These are phyloP conservation scores for Lucilia sericata DNA, from an alignment of 1,140 invertebrate genomes.

Conservation along the genomic window DNA sequence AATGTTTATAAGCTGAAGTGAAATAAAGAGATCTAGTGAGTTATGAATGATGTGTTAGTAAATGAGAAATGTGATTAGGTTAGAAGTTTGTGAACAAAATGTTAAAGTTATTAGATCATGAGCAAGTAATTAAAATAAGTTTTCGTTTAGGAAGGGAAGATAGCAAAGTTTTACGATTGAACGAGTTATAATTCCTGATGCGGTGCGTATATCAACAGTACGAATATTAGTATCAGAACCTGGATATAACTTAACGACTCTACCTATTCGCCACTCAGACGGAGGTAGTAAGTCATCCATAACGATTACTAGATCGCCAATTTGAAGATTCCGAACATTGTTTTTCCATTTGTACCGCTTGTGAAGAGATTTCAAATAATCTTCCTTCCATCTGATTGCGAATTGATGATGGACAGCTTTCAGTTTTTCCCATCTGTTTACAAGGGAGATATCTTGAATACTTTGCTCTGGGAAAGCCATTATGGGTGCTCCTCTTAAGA, in stretches of 20 bases:
- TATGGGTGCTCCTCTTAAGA: conserved; percentile 38
- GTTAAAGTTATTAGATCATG: no score
- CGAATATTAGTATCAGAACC: background rate
- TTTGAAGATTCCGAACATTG: background rate
- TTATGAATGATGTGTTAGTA: background rate
- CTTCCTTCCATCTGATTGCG: conserved; percentile 26
- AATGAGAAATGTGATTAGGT: background rate
- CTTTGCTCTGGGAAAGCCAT: conserved; percentile 22
- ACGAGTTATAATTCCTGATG: background rate
- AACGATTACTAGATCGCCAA: background rate
- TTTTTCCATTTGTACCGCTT: conserved; percentile 14
- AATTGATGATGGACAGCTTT: conserved; percentile 34
- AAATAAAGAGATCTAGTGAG: background rate
- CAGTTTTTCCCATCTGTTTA: conserved; percentile 16
- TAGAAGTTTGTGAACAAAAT: background rate
- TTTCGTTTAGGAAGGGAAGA: background rate
- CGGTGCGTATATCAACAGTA: background rate
- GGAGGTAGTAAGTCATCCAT: background rate
- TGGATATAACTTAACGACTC: background rate
- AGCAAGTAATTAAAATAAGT: background rate
- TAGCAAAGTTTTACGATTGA: conserved; percentile 10
- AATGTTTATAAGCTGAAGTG: no score
- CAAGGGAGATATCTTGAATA: conserved; percentile 13
- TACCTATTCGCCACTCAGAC: background rate
- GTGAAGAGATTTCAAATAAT: conserved; percentile 6